Conservation (phyloP, 2,888 invertebrate genomes). For the Perizoma flavofasciatum region DNA sequence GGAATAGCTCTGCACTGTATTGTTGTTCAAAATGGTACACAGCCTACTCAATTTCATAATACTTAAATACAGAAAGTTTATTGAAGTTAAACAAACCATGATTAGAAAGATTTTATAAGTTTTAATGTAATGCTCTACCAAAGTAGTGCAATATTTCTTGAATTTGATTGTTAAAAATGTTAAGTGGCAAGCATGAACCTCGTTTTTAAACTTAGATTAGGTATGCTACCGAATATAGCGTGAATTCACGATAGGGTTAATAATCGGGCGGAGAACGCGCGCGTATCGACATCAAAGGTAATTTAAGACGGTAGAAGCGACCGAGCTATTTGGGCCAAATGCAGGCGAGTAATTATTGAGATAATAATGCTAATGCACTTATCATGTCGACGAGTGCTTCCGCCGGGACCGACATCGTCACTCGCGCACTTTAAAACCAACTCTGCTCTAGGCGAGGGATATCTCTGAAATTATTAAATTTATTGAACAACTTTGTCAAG, state of each 20-base stretch:
- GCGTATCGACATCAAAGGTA: slow-evolving; percentile 65
- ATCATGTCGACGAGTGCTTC: slow-evolving; percentile 80
- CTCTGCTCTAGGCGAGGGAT: slow-evolving; percentile 50
- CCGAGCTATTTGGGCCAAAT: slow-evolving; percentile 79
- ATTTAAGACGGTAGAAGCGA: slow-evolving; percentile 74
- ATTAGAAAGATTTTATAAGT: background rate
- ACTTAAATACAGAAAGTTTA: background rate
- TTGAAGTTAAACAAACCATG: background rate
- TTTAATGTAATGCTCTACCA: background rate
- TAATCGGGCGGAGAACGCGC: slow-evolving; percentile 56
- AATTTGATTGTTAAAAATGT: slow-evolving; percentile 1
- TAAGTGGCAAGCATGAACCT: slow-evolving; percentile 11
- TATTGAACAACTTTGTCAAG: slow-evolving; percentile 13
- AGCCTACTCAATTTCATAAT: background rate
- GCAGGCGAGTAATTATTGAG: slow-evolving; percentile 82
- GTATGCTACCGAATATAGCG: slow-evolving; percentile 26
- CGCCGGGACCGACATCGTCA: slow-evolving; percentile 56
- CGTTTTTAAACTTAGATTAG: slow-evolving; percentile 19
- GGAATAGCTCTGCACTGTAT: slow-evolving; percentile 43
- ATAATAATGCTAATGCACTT: slow-evolving; percentile 84
- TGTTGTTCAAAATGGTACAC: slow-evolving; percentile 5
- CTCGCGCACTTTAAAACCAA: slow-evolving; percentile 50
- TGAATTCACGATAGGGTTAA: slow-evolving; percentile 46
- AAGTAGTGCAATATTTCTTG: background rate
- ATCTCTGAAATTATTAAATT: slow-evolving; percentile 11